Evolutionary conservation across 2,888 invertebrate species (phyloP).

Genomic region (Acrocera orbiculus): DNA sequence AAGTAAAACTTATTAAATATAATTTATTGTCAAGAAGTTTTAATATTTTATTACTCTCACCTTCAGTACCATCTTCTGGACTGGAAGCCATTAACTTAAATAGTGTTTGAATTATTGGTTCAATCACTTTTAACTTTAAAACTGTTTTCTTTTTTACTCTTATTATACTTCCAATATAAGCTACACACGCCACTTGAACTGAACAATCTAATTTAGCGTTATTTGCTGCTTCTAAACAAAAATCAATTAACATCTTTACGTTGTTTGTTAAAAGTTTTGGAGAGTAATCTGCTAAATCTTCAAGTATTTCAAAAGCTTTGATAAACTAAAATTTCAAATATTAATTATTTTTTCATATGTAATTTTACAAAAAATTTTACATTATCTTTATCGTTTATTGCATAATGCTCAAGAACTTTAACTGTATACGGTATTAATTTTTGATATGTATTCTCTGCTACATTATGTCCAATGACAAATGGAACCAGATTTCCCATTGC

Average conservation of each 20-base stretch:
- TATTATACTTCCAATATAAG: constrained; percentile 46
- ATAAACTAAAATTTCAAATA: constrained; percentile 17
- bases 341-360: background rate
- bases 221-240: constrained; percentile 45
- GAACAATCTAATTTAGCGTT: constrained; percentile 39
- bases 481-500: constrained; percentile 49
- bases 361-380: background rate
- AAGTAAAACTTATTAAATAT: no score
- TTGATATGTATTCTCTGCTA: constrained; percentile 35
- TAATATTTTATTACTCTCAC: constrained; percentile 33
- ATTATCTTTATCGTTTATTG: background rate
- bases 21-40: no score
- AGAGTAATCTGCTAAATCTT: constrained; percentile 25
- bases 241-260: constrained; percentile 42
- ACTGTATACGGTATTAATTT: constrained; percentile 45
- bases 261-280: constrained; percentile 35
- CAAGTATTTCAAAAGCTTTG: constrained; percentile 27
- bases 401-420: no score
- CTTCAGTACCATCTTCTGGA: constrained; percentile 40
- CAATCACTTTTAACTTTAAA: constrained; percentile 50
- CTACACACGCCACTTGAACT: constrained; percentile 49
- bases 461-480: constrained; percentile 41
- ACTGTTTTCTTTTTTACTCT: constrained; percentile 51
- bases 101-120: constrained; percentile 46
- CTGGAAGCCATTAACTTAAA: constrained; percentile 50